Conservation (phyloP, 2,113 vertebrate species). For the Sinocyclocheilus anophthalmus region DNA sequence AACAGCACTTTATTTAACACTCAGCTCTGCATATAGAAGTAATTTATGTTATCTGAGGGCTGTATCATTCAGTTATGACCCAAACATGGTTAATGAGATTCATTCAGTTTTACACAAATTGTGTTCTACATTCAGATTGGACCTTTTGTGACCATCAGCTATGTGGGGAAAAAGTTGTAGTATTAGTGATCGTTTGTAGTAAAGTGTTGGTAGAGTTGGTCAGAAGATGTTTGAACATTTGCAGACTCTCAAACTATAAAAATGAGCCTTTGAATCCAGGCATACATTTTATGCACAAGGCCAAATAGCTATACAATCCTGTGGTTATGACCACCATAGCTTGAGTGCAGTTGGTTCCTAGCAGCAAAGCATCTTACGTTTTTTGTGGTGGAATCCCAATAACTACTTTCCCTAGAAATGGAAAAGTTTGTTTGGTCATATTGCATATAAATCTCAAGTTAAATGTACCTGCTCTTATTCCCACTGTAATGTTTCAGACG, state of each 20-base stretch:
- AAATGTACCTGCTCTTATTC: not conserved
- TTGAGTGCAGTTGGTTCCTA: not conserved
- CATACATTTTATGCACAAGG: not conserved
- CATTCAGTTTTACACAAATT: not conserved
- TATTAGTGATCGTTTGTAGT: not conserved
- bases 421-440: conserved; percentile 7
- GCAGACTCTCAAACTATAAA: not conserved
- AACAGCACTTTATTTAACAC: not conserved
- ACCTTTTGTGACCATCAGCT: conserved; percentile 3
- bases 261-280: not conserved
- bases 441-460: not conserved
- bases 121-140: conserved; percentile 32
- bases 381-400: conserved; percentile 1
- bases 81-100: conserved; percentile 5
- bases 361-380: not conserved
- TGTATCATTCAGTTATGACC: no score
- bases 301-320: not conserved
- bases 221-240: not conserved
- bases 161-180: not conserved
- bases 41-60: not conserved
- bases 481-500: not conserved
- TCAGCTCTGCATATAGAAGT: conserved; percentile 12
- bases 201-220: not conserved
- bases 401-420: not conserved
- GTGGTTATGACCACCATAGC: not conserved